Evolutionary conservation across 1,140 invertebrate genomes (phyloP).

Genomic region (Zophobas morio): DNA sequence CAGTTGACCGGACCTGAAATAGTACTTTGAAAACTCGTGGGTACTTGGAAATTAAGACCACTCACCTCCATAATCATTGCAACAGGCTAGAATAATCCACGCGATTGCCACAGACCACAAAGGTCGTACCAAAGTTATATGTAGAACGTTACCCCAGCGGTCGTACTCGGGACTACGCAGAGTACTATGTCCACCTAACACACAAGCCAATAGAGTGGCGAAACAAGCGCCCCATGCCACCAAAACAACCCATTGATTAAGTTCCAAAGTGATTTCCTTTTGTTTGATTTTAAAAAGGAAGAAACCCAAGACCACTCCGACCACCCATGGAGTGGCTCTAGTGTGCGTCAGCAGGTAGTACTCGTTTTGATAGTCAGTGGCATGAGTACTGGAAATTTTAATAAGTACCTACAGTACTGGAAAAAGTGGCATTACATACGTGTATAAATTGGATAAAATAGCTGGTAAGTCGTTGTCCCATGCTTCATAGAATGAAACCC

Average conservation of each 20-base stretch:
- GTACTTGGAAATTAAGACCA: not conserved
- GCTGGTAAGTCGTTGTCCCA: slow-evolving; percentile 45
- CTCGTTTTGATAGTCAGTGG: slow-evolving; percentile 17
- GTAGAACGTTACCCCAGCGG: slow-evolving; percentile 71
- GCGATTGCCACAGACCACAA: slow-evolving; percentile 74
- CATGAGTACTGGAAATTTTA: slow-evolving; percentile 21
- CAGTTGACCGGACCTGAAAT: slow-evolving; percentile 56
- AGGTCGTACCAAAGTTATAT: slow-evolving; percentile 74
- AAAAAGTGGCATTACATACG: slow-evolving; percentile 12
- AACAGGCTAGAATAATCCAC: slow-evolving; percentile 81
- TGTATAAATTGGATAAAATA: slow-evolving; percentile 40
- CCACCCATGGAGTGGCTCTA: slow-evolving; percentile 72
- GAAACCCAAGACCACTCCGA: slow-evolving; percentile 73
- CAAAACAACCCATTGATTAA: slow-evolving; percentile 2
- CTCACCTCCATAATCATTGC: slow-evolving; percentile 76
- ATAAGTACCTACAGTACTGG: slow-evolving; percentile 2
- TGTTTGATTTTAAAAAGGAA: slow-evolving; percentile 47
- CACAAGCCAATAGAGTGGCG: slow-evolving; percentile 44
- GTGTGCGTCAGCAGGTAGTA: slow-evolving; percentile 65
- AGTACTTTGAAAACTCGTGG: not conserved
- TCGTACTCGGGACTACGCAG: slow-evolving; percentile 62
- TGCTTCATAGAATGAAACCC: slow-evolving; percentile 38
- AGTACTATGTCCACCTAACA: slow-evolving; percentile 57
- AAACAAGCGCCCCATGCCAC: slow-evolving; percentile 37
- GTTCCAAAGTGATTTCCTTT: not conserved